These are phyloP conservation scores for Volucella zonaria DNA, from an alignment of 2,888 invertebrate species.

Conservation along the genomic window DNA sequence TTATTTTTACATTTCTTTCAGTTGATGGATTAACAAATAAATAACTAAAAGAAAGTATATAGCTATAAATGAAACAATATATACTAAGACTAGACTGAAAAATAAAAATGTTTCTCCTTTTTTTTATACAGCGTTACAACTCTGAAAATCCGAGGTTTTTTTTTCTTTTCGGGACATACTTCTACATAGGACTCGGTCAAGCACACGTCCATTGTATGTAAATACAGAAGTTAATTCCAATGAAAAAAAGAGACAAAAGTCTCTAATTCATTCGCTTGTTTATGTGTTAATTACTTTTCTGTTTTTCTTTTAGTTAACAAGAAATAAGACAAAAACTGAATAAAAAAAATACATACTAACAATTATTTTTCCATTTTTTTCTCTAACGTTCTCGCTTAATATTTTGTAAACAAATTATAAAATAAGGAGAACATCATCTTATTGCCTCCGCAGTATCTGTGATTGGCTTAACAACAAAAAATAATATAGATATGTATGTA, in stretches of 20 bases:
- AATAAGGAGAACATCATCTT: conserved; percentile 58
- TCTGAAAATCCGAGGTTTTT: background rate
- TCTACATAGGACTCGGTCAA: too few relatives aligned
- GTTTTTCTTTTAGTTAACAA: conserved; percentile 29
- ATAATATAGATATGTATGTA: conserved; percentile 18
- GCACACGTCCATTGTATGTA: too few relatives aligned
- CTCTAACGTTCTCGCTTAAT: conserved; percentile 52
- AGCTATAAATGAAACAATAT: conserved; percentile 20
- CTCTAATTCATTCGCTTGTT: conserved; percentile 39
- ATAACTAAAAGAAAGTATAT: conserved; percentile 21
- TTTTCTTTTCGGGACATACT: too few relatives aligned
- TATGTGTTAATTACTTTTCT: conserved; percentile 24
- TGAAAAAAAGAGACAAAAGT: conserved; percentile 28
- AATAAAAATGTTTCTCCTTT: conserved; percentile 26
- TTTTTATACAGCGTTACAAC: conserved; percentile 32
- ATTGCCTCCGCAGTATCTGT: conserved; percentile 62
- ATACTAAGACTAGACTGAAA: conserved; percentile 66
- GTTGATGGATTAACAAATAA: conserved; percentile 24
- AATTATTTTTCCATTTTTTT: conserved; percentile 38
- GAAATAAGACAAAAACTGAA: conserved; percentile 44
- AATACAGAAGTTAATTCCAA: conserved; percentile 4
- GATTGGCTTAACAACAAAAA: conserved; percentile 58
- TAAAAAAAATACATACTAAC: conserved; percentile 34
- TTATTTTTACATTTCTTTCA: conserved; percentile 6
- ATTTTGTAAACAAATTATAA: conserved; percentile 59